These are phyloP conservation scores for Okapia johnstoni DNA, from an alignment of 2,113 vertebrate genomes.

Conservation along the genomic window DNA sequence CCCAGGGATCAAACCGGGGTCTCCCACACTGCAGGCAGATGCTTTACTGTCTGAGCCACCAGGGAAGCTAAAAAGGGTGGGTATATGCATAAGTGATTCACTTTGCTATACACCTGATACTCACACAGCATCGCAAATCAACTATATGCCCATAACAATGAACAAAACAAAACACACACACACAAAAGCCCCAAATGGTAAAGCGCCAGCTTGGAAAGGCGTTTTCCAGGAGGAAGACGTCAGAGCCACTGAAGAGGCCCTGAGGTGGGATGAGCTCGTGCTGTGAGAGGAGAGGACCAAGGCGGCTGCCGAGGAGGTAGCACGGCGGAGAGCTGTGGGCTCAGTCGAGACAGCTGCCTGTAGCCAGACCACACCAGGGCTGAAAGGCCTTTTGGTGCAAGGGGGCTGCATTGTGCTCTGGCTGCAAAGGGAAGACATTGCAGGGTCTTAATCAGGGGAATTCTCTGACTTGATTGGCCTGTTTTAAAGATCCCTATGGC, in stretches of 20 bases:
- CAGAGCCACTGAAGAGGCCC: background rate
- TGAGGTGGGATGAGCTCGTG: background rate
- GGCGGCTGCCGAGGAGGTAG: fast-evolving
- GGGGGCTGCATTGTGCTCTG: background rate
- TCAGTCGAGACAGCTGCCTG: background rate
- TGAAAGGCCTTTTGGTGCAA: background rate
- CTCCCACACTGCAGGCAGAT: too few species aligned
- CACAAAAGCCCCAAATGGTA: fast-evolving
- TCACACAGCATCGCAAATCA: background rate
- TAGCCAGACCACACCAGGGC: background rate
- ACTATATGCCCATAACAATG: background rate
- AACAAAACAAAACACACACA: background rate
- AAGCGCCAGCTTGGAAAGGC: fast-evolving
- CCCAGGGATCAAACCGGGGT: too few species aligned
- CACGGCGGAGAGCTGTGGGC: fast-evolving
- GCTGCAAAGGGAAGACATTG: background rate
- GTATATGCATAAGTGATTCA: fast-evolving
- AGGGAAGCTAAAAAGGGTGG: too few species aligned
- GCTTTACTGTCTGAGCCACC: too few species aligned
- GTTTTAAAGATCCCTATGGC: background rate
- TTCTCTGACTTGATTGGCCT: background rate
- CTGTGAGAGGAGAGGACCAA: background rate
- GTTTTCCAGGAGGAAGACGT: background rate
- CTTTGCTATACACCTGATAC: background rate
- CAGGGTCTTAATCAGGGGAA: background rate